phyloP scores from a whole-genome alignment of 2,113 vertebrate genomes.

The Macrotus californicus region DNA sequence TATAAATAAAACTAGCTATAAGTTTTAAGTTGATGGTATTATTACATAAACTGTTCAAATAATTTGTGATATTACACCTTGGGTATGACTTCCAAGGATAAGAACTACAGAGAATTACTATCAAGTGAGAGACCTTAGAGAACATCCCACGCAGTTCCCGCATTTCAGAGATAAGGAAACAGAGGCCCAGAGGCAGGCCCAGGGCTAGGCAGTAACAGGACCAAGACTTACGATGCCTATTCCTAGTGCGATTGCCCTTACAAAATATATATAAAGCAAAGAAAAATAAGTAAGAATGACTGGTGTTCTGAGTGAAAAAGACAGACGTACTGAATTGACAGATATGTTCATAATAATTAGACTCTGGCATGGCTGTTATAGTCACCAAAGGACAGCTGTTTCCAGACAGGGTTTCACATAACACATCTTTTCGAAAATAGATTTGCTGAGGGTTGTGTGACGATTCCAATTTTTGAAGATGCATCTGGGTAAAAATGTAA shows the following conservation, averaged over 20 bases:
- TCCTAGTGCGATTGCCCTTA: not conserved
- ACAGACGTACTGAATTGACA: slow-evolving; percentile 94
- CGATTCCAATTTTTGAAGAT: slow-evolving; percentile 92
- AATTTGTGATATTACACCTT: not conserved
- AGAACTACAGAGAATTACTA: not conserved
- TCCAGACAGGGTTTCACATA: slow-evolving; percentile 93
- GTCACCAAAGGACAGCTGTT: slow-evolving; percentile 95
- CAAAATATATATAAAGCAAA: not conserved
- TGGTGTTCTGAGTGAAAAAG: not conserved
- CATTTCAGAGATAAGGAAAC: not conserved
- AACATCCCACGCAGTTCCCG: not conserved
- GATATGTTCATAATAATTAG: slow-evolving; percentile 90
- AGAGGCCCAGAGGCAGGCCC: not conserved
- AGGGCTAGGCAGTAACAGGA: not conserved
- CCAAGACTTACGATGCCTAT: not conserved
- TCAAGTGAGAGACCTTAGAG: not conserved
- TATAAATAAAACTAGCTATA: slow-evolving; percentile 16
- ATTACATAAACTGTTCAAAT: not conserved
- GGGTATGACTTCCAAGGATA: not conserved
- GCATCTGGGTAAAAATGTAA: slow-evolving; percentile 87
- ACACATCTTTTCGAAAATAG: slow-evolving; percentile 91
- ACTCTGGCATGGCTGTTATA: slow-evolving; percentile 97
- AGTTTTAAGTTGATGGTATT: not conserved
- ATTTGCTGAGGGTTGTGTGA: slow-evolving; percentile 90
- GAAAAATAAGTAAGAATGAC: not conserved